phyloP scores from a whole-genome alignment of 2,113 vertebrate species.

The Tachysurus fulvidraco region DNA sequence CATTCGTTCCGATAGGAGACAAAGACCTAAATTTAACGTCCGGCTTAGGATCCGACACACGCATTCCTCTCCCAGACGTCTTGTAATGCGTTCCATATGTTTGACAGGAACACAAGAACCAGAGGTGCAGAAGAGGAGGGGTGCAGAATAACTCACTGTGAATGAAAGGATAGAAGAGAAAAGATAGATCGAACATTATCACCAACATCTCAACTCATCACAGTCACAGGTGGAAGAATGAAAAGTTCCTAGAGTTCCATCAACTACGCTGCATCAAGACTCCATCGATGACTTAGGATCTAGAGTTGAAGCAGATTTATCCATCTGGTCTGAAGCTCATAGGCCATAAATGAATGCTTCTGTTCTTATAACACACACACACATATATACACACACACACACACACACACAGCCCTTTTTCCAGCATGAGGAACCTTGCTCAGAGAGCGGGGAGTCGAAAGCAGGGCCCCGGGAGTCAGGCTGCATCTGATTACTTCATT shows the following conservation, averaged over 20 bases:
- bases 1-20: conserved; percentile 68
- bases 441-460: conserved; percentile 64
- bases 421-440: conserved; percentile 62
- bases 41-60: conserved; percentile 74
- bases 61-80: conserved; percentile 71
- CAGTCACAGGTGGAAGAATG: conserved; percentile 44
- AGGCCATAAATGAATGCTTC: conserved; percentile 69
- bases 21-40: conserved; percentile 66
- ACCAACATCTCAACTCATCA: conserved; percentile 23
- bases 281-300: conserved; percentile 57
- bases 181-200: conserved; percentile 42
- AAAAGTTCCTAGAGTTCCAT: conserved; percentile 41
- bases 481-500: conserved; percentile 87
- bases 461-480: conserved; percentile 69
- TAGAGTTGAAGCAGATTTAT: conserved; percentile 67
- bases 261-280: conserved; percentile 52
- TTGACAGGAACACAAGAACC: conserved; percentile 57
- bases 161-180: conserved; percentile 32
- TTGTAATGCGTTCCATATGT: conserved; percentile 76
- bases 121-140: conserved; percentile 50
- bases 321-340: conserved; percentile 64
- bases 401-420: conserved; percentile 43
- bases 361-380: conserved; percentile 51
- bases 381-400: conserved; percentile 25
- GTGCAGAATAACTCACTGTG: conserved; percentile 10